phyloP scores from a whole-genome alignment of 2,113 vertebrate species.

The Equus przewalskii region DNA sequence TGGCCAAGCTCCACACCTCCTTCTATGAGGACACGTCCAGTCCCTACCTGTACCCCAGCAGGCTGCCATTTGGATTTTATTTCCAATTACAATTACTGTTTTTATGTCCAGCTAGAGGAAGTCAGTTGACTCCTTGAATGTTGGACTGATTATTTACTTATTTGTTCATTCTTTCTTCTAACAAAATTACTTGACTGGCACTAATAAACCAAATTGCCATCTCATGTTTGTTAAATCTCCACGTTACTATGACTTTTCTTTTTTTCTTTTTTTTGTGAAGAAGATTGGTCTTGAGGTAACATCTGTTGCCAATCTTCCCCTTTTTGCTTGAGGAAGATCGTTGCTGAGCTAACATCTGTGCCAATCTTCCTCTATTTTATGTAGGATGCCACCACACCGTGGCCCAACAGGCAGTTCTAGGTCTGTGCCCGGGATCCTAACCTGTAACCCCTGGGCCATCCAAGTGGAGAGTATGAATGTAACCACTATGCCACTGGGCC shows the following conservation, averaged over 20 bases:
- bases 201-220: not conserved
- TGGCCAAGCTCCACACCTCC: not conserved
- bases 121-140: not conserved
- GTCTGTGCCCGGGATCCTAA: no score
- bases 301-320: no score
- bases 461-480: no score
- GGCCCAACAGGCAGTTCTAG: no score
- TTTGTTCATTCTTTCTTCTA: not conserved
- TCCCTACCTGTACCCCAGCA: not conserved
- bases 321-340: no score
- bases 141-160: not conserved
- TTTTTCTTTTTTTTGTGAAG: not conserved
- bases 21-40: not conserved
- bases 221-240: constrained; percentile 17
- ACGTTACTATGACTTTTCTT: not conserved
- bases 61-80: not conserved
- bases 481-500: no score
- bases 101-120: not conserved
- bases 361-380: no score
- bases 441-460: no score
- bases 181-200: constrained; percentile 33
- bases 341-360: no score
- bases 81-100: not conserved
- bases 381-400: no score
- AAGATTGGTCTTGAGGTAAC: no score